phyloP scores from a whole-genome alignment of 1,140 invertebrate species.

The Cheumatopsyche charites region DNA sequence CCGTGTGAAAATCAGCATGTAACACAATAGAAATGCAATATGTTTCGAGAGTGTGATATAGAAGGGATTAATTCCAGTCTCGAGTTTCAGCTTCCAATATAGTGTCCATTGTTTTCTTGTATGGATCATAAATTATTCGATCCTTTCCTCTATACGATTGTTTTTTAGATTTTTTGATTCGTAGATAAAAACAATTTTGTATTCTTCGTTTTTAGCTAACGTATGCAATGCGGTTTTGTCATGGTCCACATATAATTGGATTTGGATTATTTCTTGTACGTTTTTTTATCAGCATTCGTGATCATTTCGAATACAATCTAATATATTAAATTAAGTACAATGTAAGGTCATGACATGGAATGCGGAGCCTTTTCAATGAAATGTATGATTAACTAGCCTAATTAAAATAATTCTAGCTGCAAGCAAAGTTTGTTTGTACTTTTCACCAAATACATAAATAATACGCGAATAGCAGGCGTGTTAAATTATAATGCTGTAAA shows the following conservation, averaged over 20 bases:
- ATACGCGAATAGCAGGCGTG: too few relatives aligned
- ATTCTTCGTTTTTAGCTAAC: background rate
- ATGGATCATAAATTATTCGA: background rate
- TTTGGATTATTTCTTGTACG: background rate
- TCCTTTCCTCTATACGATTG: background rate
- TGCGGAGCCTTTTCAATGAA: slow-evolving; percentile 11
- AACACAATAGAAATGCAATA: slow-evolving; percentile 9
- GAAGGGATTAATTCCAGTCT: background rate
- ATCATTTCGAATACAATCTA: slow-evolving; percentile 1
- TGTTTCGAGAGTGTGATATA: background rate
- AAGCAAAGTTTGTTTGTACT: background rate
- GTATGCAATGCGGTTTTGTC: background rate
- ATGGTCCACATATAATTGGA: background rate
- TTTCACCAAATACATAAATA: too few relatives aligned
- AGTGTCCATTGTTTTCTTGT: background rate
- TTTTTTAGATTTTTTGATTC: background rate
- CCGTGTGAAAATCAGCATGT: slow-evolving; percentile 1
- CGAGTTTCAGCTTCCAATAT: background rate
- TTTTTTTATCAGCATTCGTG: background rate
- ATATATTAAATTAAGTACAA: slow-evolving; percentile 11
- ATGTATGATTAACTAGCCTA: slow-evolving; percentile 3
- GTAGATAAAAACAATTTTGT: background rate
- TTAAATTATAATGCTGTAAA: too few relatives aligned
- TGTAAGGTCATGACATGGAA: slow-evolving; percentile 5
- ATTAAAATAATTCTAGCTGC: background rate